Evolutionary conservation across 2,888 invertebrate genomes (phyloP).

Genomic region (Pycnomerus fuliginosus): DNA sequence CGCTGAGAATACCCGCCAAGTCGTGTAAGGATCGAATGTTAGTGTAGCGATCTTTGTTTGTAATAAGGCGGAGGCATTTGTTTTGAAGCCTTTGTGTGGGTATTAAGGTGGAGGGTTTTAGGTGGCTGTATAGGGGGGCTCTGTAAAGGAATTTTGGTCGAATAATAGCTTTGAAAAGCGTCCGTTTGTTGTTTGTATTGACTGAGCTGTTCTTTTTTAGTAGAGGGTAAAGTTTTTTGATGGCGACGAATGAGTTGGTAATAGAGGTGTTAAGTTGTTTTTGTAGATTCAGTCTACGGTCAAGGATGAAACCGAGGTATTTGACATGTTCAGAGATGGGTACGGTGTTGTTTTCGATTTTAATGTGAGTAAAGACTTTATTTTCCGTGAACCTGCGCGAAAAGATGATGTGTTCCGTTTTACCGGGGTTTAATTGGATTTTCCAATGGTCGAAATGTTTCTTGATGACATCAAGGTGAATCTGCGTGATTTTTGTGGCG

Average conservation of each 20-base stretch:
- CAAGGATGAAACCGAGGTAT: neutral
- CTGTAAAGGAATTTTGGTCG: too few species aligned
- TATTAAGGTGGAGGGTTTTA: too few species aligned
- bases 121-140: too few species aligned
- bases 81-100: neutral
- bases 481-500: neutral
- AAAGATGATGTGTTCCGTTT: neutral
- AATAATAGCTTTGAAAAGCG: neutral
- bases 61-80: neutral
- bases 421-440: neutral
- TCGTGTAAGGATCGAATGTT: neutral
- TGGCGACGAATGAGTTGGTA: too few species aligned
- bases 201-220: neutral
- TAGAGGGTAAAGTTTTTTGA: neutral
- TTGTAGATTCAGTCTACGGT: neutral
- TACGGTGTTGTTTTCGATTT: neutral
- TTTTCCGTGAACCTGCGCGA: neutral
- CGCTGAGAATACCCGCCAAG: neutral
- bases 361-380: neutral
- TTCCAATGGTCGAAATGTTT: conserved; percentile 1
- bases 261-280: neutral
- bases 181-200: neutral
- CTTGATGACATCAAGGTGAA: neutral
- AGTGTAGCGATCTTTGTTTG: neutral
- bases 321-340: neutral